A percentile compares a stretch with the other conserved stretches of the same genome.
These are phyloP conservation scores for Chloroceryle aenea DNA, from an alignment of 2,113 vertebrate species.

Conservation along the genomic window DNA sequence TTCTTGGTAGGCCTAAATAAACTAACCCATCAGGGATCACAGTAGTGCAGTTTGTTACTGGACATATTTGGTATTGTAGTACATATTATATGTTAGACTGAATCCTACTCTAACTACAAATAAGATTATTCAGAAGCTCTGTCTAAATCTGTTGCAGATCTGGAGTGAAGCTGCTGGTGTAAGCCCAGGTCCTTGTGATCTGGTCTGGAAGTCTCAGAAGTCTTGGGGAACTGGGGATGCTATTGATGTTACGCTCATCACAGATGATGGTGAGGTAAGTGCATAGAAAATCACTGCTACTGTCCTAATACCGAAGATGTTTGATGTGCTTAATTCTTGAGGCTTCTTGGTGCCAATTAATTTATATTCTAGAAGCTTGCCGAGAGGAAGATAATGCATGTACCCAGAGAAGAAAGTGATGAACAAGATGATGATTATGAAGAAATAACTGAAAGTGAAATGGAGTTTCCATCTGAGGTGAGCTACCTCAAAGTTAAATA, in stretches of 20 bases:
- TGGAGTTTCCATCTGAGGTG: slow-evolving; percentile 76
- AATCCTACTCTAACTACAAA: neutral
- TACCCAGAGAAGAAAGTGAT: slow-evolving; percentile 50
- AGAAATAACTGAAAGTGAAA: slow-evolving; percentile 69
- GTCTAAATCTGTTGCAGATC: slow-evolving; percentile 72
- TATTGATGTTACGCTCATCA: slow-evolving; percentile 77
- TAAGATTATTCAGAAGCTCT: neutral
- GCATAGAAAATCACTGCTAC: neutral
- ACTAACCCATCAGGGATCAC: neutral
- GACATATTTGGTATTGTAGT: neutral
- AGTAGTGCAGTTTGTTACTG: neutral
- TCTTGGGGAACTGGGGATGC: slow-evolving; percentile 77
- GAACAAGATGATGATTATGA: slow-evolving; percentile 74
- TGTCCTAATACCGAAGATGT: neutral
- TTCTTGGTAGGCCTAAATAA: neutral
- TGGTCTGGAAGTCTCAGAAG: slow-evolving; percentile 79
- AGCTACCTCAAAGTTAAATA: neutral
- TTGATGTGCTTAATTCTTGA: neutral
- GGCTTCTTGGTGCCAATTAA: neutral
- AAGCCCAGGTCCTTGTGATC: slow-evolving; percentile 72
- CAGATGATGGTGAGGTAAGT: slow-evolving; percentile 77
- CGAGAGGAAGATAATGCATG: slow-evolving; percentile 70
- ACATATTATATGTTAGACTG: neutral
- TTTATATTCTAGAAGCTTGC: slow-evolving; percentile 76
- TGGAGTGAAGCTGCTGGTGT: slow-evolving; percentile 80